Evolutionary conservation across 2,797 vertebrate species (phyloP), one percentile per base, ranked within the genome.

Genomic region (Paratrypauchen microcephalus): DNA sequence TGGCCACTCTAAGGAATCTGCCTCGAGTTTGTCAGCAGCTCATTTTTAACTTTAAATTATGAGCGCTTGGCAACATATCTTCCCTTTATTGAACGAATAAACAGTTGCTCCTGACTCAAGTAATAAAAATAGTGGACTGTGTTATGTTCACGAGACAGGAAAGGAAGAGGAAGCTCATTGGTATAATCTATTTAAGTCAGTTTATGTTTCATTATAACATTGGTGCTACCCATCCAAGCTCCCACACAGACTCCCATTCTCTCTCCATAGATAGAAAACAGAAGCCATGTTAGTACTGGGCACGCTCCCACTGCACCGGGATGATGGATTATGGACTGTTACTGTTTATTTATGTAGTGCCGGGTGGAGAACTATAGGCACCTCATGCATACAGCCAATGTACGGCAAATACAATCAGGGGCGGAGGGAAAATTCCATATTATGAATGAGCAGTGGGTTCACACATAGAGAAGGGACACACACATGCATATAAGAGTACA

Each of bases 281-380:
- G 94, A 91, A 94, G 93, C 90, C 76, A 66, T 90, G 85, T 89
- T 91, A 91, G 82, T 87, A 75, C 91, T 92, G 91, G 89, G 87
- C 88, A 83, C 65, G 60, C 87, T 90, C 89, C 81, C 88, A 73
- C 73, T 30, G 86, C 71, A 78, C 71, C 83, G 78, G 86, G 74
- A 90, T 94, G 93, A 94, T 93, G 90, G 90, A 94, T 94, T 91
- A 90, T 89, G 74, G 83, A 79, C 67, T 76, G 70, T 76, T 84
- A 71, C 80, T 93, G 92, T 94, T 94, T 94, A 93, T 94, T 93
- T 93, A 86, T 89, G 84, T 88, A 89, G 79, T 36, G 66, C 86
- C 74, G 80, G 83, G 80, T 82, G 79, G 78, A 89, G 82, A 82
- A 88, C 82, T 75, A 80, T 68, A 81, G 86, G 83, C 75, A 83